A percentile compares a stretch with the other conserved stretches of the same genome.
These are phyloP conservation scores for Lasioglossum figueresi DNA, from an alignment of 2,888 invertebrate species.

Conservation along the genomic window DNA sequence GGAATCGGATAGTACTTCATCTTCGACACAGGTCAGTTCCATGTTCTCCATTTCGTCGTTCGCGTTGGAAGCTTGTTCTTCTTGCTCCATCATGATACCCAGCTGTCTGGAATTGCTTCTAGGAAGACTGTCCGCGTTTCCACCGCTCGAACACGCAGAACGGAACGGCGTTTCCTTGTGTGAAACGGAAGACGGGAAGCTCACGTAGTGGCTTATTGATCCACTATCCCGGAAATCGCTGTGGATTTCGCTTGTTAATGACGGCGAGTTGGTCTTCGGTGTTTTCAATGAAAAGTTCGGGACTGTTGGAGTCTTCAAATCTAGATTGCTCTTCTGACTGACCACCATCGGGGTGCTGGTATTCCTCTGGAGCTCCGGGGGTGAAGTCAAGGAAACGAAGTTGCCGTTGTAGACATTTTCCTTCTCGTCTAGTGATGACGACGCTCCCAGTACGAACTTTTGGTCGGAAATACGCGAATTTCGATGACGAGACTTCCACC, in stretches of 20 bases:
- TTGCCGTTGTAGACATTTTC: constrained; percentile 55
- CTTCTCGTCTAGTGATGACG: constrained; percentile 36
- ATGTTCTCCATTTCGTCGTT: constrained; percentile 41
- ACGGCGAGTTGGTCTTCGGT: constrained; percentile 60
- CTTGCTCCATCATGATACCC: constrained; percentile 54
- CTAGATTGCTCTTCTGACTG: constrained; percentile 50
- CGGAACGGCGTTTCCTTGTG: constrained; percentile 58
- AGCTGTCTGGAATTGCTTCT: constrained; percentile 58
- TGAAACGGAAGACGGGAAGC: constrained; percentile 22
- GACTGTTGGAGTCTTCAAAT: constrained; percentile 65
- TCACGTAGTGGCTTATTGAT: constrained; percentile 49
- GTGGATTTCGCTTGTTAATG: constrained; percentile 14
- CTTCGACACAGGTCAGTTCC: constrained; percentile 53
- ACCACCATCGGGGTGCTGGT: constrained; percentile 78
- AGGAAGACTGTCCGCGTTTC: constrained; percentile 17
- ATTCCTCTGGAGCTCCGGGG: constrained; percentile 74
- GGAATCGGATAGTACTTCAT: constrained; percentile 9
- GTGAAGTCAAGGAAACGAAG: constrained; percentile 66
- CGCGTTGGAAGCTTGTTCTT: background rate
- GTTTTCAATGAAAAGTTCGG: constrained; percentile 73
- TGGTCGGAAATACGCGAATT: constrained; percentile 34
- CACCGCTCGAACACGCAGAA: constrained; percentile 31
- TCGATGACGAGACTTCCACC: constrained; percentile 55
- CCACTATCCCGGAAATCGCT: constrained; percentile 11
- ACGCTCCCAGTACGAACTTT: constrained; percentile 39